phyloP scores from a whole-genome alignment of 2,113 vertebrate genomes.

The Manacus vitellinus region DNA sequence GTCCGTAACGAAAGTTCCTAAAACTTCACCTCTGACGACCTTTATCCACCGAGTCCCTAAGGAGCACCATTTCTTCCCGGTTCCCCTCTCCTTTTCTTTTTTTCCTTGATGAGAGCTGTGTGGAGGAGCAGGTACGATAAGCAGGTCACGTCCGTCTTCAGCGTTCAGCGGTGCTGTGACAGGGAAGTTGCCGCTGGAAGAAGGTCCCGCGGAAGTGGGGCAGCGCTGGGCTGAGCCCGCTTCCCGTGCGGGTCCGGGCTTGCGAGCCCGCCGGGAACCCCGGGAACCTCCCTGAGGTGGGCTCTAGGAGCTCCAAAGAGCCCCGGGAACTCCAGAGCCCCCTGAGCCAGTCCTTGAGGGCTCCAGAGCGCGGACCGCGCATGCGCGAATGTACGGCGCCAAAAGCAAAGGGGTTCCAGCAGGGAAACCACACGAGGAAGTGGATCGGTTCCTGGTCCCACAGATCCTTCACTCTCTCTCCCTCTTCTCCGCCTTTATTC shows the following conservation, averaged over 20 bases:
- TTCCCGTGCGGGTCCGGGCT: not conserved
- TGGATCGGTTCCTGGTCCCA: too few relatives aligned
- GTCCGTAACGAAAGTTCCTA: rapidly evolving
- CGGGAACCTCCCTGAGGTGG: rapidly evolving
- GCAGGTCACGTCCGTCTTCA: not conserved
- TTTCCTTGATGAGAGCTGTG: not conserved
- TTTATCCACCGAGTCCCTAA: rapidly evolving
- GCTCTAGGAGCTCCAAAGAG: not conserved
- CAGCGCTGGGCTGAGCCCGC: not conserved
- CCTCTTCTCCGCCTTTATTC: not conserved
- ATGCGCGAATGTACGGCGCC: not conserved
- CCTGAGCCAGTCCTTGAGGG: rapidly evolving
- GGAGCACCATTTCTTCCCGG: not conserved
- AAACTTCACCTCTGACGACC: rapidly evolving
- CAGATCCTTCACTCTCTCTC: not conserved
- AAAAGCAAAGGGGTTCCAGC: not conserved
- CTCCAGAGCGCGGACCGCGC: not conserved
- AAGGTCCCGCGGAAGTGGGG: not conserved
- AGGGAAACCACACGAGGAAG: not conserved
- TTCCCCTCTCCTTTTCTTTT: not conserved
- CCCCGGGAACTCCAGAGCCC: not conserved
- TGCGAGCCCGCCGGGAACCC: not conserved
- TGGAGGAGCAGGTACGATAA: not conserved
- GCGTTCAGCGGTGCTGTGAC: not conserved
- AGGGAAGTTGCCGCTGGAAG: not conserved